Evolutionary conservation across 2,888 invertebrate genomes (phyloP), one percentile per base, ranked within the genome.

Genomic region (Melinaea menophilus): DNA sequence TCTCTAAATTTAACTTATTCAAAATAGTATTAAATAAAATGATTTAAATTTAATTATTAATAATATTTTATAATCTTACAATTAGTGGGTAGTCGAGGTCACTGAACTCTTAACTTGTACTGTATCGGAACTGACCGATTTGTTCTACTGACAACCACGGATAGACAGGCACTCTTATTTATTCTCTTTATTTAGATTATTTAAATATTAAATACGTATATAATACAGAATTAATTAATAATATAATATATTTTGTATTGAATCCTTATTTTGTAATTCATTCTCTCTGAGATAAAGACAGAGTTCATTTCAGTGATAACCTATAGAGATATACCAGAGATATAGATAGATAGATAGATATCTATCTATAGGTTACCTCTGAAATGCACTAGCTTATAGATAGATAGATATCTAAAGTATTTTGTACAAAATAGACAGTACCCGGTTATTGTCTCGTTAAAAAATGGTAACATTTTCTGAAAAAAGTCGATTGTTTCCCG

Each of bases 61-160:
- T 22, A 22, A 22, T 22, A 22, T 1, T 22, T 22, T 22, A 22
- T 22, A 22, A 22, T 22, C 1, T 0, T 22, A 74, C 77, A 78
- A 80, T 79, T 79, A 79, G 75, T 79, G 72, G 72, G 68, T 74
- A 73, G 74, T 74, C 73, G 60, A 74, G 79, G 77, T 76, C 79
- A 70, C 58, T 70, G 79, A 79, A 76, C 79, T 71, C 63, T 81
- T 76, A 73, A 78, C 75, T 72, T 73, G 77, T 74, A 82, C 79
- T 78, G 77, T 76, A 81, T 79, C 74, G 75, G 73, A 82, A 78
- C 70, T 77, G 77, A 78, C 77, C 81, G 81, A 86, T 86, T 86
- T 78, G 83, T 80, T 81, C 78, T 78, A 81, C 78, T 61, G 59
- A 67, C 54, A 61, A 47, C 60, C 45, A 54, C 5, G 13, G 47